Conservation (phyloP, 92 coral and sea anemone species). For the Epizoanthus illoricatus region DNA sequence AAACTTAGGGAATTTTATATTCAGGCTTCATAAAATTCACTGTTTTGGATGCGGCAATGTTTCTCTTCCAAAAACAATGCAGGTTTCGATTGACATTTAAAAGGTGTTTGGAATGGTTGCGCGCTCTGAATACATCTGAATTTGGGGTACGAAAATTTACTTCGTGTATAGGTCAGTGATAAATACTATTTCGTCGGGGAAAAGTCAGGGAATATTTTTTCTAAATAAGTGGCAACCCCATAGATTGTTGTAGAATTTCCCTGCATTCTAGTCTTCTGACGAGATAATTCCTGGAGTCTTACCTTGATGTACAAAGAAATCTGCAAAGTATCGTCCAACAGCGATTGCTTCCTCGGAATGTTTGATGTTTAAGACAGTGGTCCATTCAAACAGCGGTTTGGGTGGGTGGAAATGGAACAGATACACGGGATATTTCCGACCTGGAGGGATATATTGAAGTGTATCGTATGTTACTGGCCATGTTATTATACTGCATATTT, state of each 20-base stretch:
- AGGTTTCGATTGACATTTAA: too few species aligned
- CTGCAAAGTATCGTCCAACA: constrained; percentile 45
- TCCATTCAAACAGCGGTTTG: constrained; percentile 62
- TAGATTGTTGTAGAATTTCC: neutral
- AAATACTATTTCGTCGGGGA: too few species aligned
- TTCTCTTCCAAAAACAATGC: too few species aligned
- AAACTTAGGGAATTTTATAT: too few species aligned
- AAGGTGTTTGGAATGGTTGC: too few species aligned
- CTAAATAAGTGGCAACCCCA: too few species aligned
- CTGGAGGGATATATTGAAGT: constrained; percentile 18
- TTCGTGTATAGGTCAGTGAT: too few species aligned
- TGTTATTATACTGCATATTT: neutral
- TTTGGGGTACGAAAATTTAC: too few species aligned
- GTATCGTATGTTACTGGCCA: neutral
- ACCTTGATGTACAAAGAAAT: constrained; percentile 64
- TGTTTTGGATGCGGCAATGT: too few species aligned
- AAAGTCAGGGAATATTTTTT: too few species aligned
- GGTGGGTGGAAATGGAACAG: constrained; percentile 58
- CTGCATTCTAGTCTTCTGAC: neutral
- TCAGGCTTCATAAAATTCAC: too few species aligned
- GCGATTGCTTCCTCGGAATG: constrained; percentile 44
- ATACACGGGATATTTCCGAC: constrained; percentile 58
- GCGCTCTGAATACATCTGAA: too few species aligned
- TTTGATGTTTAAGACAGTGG: constrained; percentile 20
- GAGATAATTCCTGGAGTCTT: neutral